phyloP scores from a whole-genome alignment of 2,797 vertebrate genomes.

The Aeoliscus strigatus region DNA sequence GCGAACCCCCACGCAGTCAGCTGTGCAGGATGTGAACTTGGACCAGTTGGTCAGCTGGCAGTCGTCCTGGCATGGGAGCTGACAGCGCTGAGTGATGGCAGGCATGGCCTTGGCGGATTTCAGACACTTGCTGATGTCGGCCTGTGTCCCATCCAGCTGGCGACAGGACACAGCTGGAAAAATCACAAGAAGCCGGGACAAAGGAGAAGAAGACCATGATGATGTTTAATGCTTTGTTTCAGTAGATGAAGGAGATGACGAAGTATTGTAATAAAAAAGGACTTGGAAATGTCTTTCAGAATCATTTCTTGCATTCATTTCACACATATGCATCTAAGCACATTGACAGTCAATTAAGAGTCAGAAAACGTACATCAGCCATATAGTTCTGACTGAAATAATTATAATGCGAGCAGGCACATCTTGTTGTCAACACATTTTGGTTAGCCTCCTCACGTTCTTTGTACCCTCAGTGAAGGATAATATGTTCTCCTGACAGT shows the following conservation, averaged over 20 bases:
- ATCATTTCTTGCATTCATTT: no score
- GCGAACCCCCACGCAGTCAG: conserved; percentile 92
- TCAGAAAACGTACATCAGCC: no score
- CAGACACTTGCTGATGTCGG: conserved; percentile 86
- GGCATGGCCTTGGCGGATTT: conserved; percentile 82
- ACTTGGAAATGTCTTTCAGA: no score
- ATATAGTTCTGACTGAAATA: conserved; percentile 9
- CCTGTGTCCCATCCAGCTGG: conserved; percentile 89
- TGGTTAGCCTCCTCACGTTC: conserved; percentile 27
- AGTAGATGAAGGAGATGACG: no score
- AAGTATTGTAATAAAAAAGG: no score
- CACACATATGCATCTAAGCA: no score
- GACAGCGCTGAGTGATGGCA: conserved; percentile 85
- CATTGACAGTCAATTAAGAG: no score
- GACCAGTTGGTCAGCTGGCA: conserved; percentile 98
- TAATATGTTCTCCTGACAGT: conserved; percentile 48
- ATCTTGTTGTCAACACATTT: conserved; percentile 28
- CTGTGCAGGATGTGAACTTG: conserved; percentile 93
- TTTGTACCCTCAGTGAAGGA: conserved; percentile 50
- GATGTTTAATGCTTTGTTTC: no score
- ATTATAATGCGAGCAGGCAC: conserved; percentile 14
- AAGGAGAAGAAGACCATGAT: conserved; percentile 2
- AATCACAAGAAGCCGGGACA: conserved; percentile 21
- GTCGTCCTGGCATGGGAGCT: conserved; percentile 95
- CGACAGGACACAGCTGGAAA: conserved; percentile 92